Evolutionary conservation across 2,797 vertebrate genomes (phyloP), one percentile per base, ranked within the genome.

Genomic region (Tiaroga cobitis): DNA sequence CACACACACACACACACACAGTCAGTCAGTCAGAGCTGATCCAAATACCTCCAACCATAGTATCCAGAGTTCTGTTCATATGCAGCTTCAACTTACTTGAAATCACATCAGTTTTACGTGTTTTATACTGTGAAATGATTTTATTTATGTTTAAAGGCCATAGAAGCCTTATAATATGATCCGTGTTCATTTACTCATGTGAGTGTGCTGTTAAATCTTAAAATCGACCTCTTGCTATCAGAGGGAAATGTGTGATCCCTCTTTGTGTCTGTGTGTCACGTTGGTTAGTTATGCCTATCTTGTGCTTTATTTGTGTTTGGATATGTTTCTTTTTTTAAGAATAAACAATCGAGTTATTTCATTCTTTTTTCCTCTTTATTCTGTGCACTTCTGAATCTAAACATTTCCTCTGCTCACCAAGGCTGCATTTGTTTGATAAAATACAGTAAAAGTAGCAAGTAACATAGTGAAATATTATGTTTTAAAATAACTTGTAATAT

Each of bases 331-430:
- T 56, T 46, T 6, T 70, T 32, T 54, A 37, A 65, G 13, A 86
- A 80, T 86, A 86, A 83, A 86, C n/a, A 59, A 21, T 16, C 26
- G 34, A 16, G 32, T 61, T 78, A 37, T 32, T 67, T 51, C 11
- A 26, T 32, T 29, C 34, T 13, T 26, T 63, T 34, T 26, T 21
- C 32, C n/a, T 4, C 19, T 34, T 77, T 10, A 59, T 77, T 59
- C 5, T 18, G 11, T 82, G 37, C 24, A 3, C 15, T 3, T 18
- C 63, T 18, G 78, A 24, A 24, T 68, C 26, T 67, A 24, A 80
- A 54, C 51, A 56, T 3, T 3, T 21, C 8, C 8, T 56, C 19
- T n/a, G 56, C 24, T n/a, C 24, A 56, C 21, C 54, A 61, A n/a
- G 1, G 24, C n/a, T 61, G 56, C n/a, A 5, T 61, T 59, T n/a